Evolutionary conservation across 2,888 invertebrate species (phyloP), one percentile per base, ranked within the genome.

Genomic region (Himalopsyche tibetana): DNA sequence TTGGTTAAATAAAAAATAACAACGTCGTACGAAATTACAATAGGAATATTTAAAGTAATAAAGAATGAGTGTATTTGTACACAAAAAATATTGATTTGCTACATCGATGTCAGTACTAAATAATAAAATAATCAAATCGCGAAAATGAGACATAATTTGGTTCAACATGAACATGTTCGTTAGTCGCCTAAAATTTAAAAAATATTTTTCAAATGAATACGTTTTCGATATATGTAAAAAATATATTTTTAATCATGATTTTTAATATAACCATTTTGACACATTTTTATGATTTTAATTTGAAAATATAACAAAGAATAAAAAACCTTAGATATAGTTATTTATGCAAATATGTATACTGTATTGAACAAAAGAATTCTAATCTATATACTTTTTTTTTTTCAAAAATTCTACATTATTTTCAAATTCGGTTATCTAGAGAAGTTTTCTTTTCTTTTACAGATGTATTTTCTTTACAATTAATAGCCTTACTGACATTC

Each of bases 401-500:
- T 17, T 82, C 55, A 55, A 79, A 83, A 84, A 84, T 51, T 83
- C 85, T 87, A 87, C 87, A 83, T n/a, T 55, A 55, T 80, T 84
- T 56, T 86, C 69, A 82, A 88, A 88, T 88, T 88, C 88, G 88
- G 87, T 45, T 88, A 81, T 88, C 88, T 88, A 88, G 88, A 88
- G 88, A 88, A 87, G 88, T 84, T 88, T 87, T 56, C 38, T 86
- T 82, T 83, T 84, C 74, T 82, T 86, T 82, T 86, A 82, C 84
- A 86, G 74, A 81, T 81, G 42, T 56, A 86, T 81, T 86, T 56
- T 83, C 80, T 86, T 82, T 36, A 83, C 83, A 74, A 79, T 80
- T 40, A 85, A 56, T 55, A 74, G 55, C 82, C 83, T 87, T 85
- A 88, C 63, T 85, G 85, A 88, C 88, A 87, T 83, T 85, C 83